These are phyloP conservation scores for Drosophila obscura DNA, from an alignment of 1,140 invertebrate species.

Conservation along the genomic window DNA sequence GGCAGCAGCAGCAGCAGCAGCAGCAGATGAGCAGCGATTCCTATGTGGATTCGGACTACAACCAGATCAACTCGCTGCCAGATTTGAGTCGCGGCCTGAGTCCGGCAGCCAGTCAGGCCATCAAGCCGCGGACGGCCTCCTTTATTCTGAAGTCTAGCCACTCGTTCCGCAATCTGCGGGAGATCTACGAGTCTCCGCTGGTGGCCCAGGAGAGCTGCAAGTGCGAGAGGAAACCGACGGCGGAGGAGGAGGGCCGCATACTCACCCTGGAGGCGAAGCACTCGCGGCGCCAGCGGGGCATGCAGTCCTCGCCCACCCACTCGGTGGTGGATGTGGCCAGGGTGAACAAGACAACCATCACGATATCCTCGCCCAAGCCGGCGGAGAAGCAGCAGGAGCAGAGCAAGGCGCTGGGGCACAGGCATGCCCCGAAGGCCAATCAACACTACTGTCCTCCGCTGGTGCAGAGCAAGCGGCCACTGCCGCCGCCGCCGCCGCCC, in stretches of 20 bases:
- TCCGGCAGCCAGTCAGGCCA: slow-evolving; percentile 7
- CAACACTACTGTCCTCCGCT: slow-evolving; percentile 66
- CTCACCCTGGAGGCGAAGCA: slow-evolving; percentile 88
- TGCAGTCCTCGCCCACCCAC: slow-evolving; percentile 85
- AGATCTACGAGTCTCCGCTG: slow-evolving; percentile 88
- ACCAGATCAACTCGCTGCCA: slow-evolving; percentile 84
- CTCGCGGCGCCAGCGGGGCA: slow-evolving; percentile 87
- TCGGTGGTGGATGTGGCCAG: slow-evolving; percentile 61
- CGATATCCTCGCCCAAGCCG: slow-evolving; percentile 64
- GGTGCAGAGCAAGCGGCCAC: slow-evolving; percentile 57
- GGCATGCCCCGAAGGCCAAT: slow-evolving; percentile 34
- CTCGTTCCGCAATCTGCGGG: slow-evolving; percentile 85
- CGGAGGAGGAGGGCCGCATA: slow-evolving; percentile 85
- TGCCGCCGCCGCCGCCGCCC: slow-evolving; percentile 64
- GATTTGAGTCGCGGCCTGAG: slow-evolving; percentile 58
- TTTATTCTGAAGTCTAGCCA: slow-evolving; percentile 68
- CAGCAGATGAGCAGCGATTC: slow-evolving; percentile 35
- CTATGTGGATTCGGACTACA: slow-evolving; percentile 85
- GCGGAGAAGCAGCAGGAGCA: slow-evolving; percentile 35
- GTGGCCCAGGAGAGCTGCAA: slow-evolving; percentile 73
- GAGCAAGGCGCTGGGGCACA: slow-evolving; percentile 1
- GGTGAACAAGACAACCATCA: slow-evolving; percentile 72
- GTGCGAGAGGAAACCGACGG: slow-evolving; percentile 41
- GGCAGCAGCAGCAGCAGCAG: slow-evolving; percentile 76
- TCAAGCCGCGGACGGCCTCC: slow-evolving; percentile 57